These are phyloP conservation scores for Trichonephila inaurata DNA, from an alignment of 1,140 invertebrate species.

Conservation along the genomic window DNA sequence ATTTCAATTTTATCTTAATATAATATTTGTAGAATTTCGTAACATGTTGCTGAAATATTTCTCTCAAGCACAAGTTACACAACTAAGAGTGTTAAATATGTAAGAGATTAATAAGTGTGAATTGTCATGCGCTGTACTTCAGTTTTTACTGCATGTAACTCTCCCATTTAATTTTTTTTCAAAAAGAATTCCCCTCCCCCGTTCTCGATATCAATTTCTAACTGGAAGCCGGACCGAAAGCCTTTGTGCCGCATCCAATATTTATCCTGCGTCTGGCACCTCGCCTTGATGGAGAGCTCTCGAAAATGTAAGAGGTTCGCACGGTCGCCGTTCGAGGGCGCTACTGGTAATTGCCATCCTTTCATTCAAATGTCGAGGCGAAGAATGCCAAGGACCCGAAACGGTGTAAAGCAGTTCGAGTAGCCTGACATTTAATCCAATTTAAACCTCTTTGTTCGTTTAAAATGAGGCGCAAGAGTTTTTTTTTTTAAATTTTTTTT, in stretches of 20 bases:
- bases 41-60: no score
- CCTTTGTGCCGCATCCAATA: neutral
- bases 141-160: neutral
- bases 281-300: neutral
- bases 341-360: conserved; percentile 16
- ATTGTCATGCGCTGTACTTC: neutral
- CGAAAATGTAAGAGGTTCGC: neutral
- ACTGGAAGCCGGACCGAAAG: neutral
- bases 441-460: conserved; percentile 20
- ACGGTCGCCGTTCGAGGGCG: neutral
- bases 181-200: neutral
- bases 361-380: conserved; percentile 4
- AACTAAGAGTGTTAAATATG: no score
- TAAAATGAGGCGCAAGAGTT: neutral
- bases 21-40: no score
- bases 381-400: neutral
- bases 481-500: neutral
- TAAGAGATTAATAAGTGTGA: no score
- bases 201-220: neutral
- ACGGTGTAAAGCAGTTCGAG: neutral
- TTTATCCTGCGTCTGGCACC: neutral
- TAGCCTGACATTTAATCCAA: conserved; percentile 18
- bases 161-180: neutral
- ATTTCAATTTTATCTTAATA: no score
- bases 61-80: no score